phyloP scores from a whole-genome alignment of 1,140 invertebrate species.

The Lasioglossum baleicum region DNA sequence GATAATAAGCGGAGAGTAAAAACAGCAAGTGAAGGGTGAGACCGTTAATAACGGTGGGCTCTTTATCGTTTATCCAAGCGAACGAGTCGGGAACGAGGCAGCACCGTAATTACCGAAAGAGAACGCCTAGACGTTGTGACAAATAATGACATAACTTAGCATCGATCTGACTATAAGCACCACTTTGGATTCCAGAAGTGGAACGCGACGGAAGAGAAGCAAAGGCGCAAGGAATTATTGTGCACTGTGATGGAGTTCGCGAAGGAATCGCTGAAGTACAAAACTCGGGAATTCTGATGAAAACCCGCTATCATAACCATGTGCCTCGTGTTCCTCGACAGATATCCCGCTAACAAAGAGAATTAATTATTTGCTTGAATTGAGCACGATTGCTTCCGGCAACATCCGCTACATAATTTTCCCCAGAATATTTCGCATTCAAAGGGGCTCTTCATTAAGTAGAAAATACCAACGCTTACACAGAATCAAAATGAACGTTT shows the following conservation, averaged over 20 bases:
- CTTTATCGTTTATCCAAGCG: conserved; percentile 18
- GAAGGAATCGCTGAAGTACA: conserved; percentile 8
- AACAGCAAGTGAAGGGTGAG: background rate
- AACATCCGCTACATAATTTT: conserved; percentile 22
- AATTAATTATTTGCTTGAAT: conserved; percentile 46
- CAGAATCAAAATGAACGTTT: background rate
- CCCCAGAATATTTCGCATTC: background rate
- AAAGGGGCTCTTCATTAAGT: conserved; percentile 21
- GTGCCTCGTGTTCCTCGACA: conserved; percentile 21
- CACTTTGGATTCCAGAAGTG: too few species aligned
- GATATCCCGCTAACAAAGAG: conserved; percentile 29
- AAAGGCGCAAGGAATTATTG: conserved; percentile 20
- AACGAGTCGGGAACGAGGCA: background rate
- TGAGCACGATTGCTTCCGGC: conserved; percentile 11
- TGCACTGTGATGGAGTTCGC: background rate
- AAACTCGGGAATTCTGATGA: conserved; percentile 22
- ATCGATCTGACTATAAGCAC: conserved; percentile 3
- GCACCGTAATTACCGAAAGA: conserved; percentile 6
- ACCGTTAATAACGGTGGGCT: conserved; percentile 17
- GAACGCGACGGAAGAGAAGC: background rate
- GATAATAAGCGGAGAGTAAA: conserved; percentile 12
- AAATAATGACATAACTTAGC: conserved; percentile 24
- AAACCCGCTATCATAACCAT: conserved; percentile 35
- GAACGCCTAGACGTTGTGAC: background rate
- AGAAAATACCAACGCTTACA: background rate